Conservation (phyloP, 2,797 vertebrate genomes). For the Australoheros facetus region DNA sequence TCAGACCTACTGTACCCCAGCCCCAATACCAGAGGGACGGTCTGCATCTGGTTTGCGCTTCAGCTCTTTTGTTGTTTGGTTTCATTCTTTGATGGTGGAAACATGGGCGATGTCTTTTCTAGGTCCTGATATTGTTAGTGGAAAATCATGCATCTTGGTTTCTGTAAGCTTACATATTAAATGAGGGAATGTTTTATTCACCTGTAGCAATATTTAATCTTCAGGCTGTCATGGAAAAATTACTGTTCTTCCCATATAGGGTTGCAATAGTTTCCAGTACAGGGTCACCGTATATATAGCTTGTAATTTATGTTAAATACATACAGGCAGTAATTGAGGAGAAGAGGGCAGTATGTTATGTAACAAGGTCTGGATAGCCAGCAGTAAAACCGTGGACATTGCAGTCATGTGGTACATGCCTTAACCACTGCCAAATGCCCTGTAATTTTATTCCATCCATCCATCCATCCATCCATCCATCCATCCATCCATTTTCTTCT, state of each 20-base stretch:
- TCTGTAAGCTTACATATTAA: not conserved
- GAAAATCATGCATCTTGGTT: not conserved
- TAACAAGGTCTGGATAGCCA: not conserved
- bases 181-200: not conserved
- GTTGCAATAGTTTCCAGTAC: not conserved
- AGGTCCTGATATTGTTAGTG: not conserved
- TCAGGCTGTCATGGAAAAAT: not conserved
- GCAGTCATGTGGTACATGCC: not conserved
- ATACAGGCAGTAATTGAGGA: not conserved
- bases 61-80: slow-evolving; percentile 18
- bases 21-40: slow-evolving; percentile 32
- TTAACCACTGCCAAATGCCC: not conserved
- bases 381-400: not conserved
- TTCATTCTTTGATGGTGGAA: not conserved
- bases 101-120: not conserved
- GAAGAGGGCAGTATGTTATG: not conserved
- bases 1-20: slow-evolving; percentile 20
- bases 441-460: not conserved
- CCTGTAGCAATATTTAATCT: not conserved
- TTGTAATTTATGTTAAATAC: not conserved
- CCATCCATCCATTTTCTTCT: too few relatives aligned
- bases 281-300: not conserved
- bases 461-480: too few relatives aligned
- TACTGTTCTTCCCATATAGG: not conserved
- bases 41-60: slow-evolving; percentile 26